Percentiles rank a stretch among this genome's conserved stretches.
phyloP scores from a whole-genome alignment of 2,113 vertebrate species.

The Cyprinodon variegatus region DNA sequence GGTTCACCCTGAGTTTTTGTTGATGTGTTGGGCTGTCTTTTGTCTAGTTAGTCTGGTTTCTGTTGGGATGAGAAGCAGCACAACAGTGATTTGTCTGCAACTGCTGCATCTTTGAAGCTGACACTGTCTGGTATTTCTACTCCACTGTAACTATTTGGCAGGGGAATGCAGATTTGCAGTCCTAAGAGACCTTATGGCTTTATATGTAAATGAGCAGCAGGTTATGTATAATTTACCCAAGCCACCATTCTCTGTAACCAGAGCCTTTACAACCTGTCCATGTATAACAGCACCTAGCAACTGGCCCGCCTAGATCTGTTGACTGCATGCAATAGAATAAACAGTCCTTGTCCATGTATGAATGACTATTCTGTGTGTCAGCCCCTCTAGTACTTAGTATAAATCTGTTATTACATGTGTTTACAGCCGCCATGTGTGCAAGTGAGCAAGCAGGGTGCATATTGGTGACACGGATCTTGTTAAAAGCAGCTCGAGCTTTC shows the following conservation, averaged over 20 bases:
- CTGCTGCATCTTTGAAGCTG: constrained; percentile 54
- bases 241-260: constrained; percentile 65
- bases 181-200: constrained; percentile 44
- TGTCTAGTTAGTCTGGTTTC: constrained; percentile 15
- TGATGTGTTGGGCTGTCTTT: neutral
- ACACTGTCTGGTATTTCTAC: constrained; percentile 49
- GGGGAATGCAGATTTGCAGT: constrained; percentile 49
- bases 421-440: constrained; percentile 21
- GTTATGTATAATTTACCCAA: constrained; percentile 79
- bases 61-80: constrained; percentile 32
- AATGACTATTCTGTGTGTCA: neutral
- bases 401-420: constrained; percentile 7
- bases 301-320: constrained; percentile 26
- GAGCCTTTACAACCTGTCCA: constrained; percentile 54
- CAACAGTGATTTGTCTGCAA: constrained; percentile 37
- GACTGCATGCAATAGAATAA: constrained; percentile 6
- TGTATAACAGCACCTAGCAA: constrained; percentile 61
- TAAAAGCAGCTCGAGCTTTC: constrained; percentile 40
- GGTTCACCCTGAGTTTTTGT: neutral
- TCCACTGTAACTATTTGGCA: constrained; percentile 66
- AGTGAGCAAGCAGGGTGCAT: constrained; percentile 30
- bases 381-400: neutral
- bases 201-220: constrained; percentile 60
- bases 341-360: neutral
- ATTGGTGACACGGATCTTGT: constrained; percentile 23